Conservation (phyloP, 2,888 invertebrate genomes). For the Gandaritis pyraliata region DNA sequence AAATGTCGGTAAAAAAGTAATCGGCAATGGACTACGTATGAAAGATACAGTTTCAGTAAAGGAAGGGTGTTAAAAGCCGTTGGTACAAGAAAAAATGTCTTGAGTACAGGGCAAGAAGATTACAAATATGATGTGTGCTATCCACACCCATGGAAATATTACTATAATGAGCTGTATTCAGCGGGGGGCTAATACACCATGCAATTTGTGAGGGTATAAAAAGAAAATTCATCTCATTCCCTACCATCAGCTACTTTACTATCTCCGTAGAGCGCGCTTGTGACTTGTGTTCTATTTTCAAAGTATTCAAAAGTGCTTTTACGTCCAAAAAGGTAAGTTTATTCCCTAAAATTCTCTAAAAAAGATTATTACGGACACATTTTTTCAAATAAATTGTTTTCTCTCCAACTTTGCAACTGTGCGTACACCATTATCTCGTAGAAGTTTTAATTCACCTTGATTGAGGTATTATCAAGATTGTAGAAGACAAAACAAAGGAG, state of each 20-base stretch:
- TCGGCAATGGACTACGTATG: conserved; percentile 18
- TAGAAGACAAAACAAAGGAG: neutral
- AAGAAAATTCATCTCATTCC: conserved; percentile 50
- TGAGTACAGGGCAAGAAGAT: conserved; percentile 71
- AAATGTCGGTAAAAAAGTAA: neutral
- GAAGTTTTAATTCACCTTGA: neutral
- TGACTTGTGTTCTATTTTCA: conserved; percentile 47
- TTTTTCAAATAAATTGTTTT: no score
- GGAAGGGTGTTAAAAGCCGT: conserved; percentile 10
- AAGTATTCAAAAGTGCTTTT: conserved; percentile 41
- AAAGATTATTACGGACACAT: no score
- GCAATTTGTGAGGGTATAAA: conserved; percentile 76
- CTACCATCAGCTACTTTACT: conserved; percentile 54
- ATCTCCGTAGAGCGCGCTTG: conserved; percentile 62
- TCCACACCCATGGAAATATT: conserved; percentile 67
- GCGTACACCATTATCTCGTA: no score
- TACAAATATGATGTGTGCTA: conserved; percentile 65
- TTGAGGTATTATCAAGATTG: neutral
- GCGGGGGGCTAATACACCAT: conserved; percentile 73
- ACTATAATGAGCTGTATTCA: conserved; percentile 76
- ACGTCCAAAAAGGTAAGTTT: conserved; percentile 51
- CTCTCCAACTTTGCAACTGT: no score
- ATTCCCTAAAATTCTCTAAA: no score
- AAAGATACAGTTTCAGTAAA: neutral
- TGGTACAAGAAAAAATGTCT: conserved; percentile 48